phyloP scores from a whole-genome alignment of 2,888 invertebrate genomes.

The Dusona sp. region DNA sequence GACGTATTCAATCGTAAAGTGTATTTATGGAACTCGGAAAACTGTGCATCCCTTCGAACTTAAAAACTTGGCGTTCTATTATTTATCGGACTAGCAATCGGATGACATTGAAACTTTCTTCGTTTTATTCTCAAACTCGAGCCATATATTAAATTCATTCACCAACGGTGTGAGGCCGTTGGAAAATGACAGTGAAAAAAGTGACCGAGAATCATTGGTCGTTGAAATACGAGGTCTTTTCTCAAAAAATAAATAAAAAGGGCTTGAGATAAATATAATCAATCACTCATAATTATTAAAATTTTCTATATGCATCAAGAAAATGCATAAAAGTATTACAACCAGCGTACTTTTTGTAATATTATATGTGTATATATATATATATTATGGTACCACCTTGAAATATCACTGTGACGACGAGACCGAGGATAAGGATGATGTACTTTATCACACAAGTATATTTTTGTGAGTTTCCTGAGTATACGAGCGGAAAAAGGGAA shows the following conservation, averaged over 20 bases:
- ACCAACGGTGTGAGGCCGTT: not conserved
- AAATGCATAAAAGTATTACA: not conserved
- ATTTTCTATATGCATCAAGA: not conserved
- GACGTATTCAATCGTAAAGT: constrained; percentile 11
- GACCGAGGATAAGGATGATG: constrained; percentile 6
- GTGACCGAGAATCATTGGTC: not conserved
- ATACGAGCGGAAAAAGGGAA: not conserved
- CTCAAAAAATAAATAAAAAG: not conserved
- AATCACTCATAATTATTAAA: not conserved
- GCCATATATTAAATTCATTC: not conserved
- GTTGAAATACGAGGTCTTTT: not conserved
- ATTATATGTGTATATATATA: too few species aligned
- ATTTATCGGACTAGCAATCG: not conserved
- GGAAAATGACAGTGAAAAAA: not conserved
- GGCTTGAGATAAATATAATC: not conserved
- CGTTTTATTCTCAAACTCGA: not conserved
- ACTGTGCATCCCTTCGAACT: not conserved
- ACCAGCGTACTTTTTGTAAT: not conserved
- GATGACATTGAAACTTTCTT: not conserved
- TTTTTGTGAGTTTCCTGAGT: constrained; percentile 35
- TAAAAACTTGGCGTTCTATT: not conserved
- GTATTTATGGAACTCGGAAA: not conserved
- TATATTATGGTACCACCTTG: not conserved
- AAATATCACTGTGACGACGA: constrained; percentile 9
- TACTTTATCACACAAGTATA: constrained; percentile 47